Percentiles rank a stretch among this genome's conserved stretches.
Conservation (phyloP, 2,888 invertebrate genomes). For the Protophormia terraenovae region DNA sequence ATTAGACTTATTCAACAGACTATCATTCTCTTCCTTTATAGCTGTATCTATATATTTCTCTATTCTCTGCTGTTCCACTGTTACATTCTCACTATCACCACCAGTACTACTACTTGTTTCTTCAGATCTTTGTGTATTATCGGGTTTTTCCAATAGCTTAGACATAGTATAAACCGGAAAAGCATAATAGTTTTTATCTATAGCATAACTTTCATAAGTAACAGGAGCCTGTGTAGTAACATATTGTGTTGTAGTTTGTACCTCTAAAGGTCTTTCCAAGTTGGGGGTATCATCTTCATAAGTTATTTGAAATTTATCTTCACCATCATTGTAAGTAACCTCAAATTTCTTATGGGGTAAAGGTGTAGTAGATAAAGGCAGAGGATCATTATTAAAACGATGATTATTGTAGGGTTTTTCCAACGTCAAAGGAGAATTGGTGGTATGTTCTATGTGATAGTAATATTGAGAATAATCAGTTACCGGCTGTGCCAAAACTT, state of each 20-base stretch:
- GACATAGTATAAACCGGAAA: slow-evolving; percentile 76
- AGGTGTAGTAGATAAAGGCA: slow-evolving; percentile 34
- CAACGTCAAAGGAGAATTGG: slow-evolving; percentile 47
- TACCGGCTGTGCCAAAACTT: slow-evolving; percentile 72
- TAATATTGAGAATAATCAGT: slow-evolving; percentile 3
- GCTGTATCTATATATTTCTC: background rate
- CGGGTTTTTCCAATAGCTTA: slow-evolving; percentile 70
- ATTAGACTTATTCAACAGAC: background rate
- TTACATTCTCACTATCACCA: background rate
- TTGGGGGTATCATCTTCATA: slow-evolving; percentile 73
- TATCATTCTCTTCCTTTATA: background rate
- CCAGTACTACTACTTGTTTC: background rate
- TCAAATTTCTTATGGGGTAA: slow-evolving; percentile 55
- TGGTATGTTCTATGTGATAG: slow-evolving; percentile 41
- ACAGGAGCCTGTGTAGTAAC: background rate
- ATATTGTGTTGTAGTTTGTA: slow-evolving; percentile 28
- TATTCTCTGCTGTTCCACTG: background rate
- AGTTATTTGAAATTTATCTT: slow-evolving; percentile 72
- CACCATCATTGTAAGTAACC: slow-evolving; percentile 55
- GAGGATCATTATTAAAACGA: slow-evolving; percentile 38
- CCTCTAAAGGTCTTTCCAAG: slow-evolving; percentile 70
- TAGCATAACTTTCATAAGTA: slow-evolving; percentile 69
- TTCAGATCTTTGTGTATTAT: background rate
- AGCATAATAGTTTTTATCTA: slow-evolving; percentile 73
- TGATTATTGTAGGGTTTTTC: slow-evolving; percentile 72